Conservation (phyloP, 2,797 vertebrate genomes). For the Poecile montanus region DNA sequence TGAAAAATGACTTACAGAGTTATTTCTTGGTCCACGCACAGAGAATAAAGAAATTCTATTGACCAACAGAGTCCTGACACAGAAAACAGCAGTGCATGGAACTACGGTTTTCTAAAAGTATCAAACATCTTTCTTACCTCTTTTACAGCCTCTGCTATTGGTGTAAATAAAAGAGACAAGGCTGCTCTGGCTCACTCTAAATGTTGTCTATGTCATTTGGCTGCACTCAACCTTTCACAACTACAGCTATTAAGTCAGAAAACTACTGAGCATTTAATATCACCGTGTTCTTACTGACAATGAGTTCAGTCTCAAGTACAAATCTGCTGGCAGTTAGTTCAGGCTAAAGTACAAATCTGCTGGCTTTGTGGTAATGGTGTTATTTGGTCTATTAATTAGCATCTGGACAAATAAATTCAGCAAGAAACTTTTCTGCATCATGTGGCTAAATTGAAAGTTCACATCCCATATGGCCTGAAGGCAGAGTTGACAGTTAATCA, state of each 20-base stretch:
- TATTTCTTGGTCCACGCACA: slow-evolving; percentile 11
- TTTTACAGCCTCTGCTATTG: not conserved
- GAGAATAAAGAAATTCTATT: slow-evolving; percentile 38
- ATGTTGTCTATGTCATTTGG: not conserved
- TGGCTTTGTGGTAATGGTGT: not conserved
- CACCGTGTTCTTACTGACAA: not conserved
- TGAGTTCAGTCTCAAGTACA: not conserved
- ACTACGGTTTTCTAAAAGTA: slow-evolving; percentile 30
- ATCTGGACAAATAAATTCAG: slow-evolving; percentile 4
- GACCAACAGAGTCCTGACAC: slow-evolving; percentile 12
- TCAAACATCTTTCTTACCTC: slow-evolving; percentile 22
- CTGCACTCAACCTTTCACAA: not conserved
- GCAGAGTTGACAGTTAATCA: not conserved
- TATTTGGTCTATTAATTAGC: slow-evolving; percentile 27
- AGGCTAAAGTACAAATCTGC: not conserved
- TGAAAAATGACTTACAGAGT: slow-evolving; percentile 33
- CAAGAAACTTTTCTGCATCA: not conserved
- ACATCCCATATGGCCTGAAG: not conserved
- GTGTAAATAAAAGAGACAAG: not conserved
- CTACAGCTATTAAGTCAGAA: not conserved
- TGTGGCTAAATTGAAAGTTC: not conserved
- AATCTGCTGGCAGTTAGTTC: not conserved
- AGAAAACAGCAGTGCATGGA: slow-evolving; percentile 37
- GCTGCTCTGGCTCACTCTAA: not conserved
- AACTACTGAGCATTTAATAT: not conserved